phyloP scores from a whole-genome alignment of 1,140 invertebrate species.

The Drosophila equinoxialis region DNA sequence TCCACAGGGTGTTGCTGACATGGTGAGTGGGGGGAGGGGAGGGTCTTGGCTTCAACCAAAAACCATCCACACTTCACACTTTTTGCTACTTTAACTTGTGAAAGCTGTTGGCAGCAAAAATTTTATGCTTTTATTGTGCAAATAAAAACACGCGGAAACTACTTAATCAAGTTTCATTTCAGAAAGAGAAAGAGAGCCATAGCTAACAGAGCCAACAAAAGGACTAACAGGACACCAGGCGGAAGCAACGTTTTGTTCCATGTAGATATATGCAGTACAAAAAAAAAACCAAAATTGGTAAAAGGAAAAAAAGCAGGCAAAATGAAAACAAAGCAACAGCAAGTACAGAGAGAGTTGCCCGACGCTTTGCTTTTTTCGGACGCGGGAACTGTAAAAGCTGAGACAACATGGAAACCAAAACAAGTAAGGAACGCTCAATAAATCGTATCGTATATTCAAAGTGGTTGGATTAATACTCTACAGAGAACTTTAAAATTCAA shows the following conservation, averaged over 20 bases:
- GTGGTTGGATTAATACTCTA: slow-evolving; percentile 18
- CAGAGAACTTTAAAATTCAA: too few species aligned
- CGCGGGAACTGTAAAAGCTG: slow-evolving; percentile 62
- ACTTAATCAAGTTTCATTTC: slow-evolving; percentile 74
- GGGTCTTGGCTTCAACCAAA: slow-evolving; percentile 26
- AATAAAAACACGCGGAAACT: slow-evolving; percentile 79
- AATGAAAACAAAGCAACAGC: slow-evolving; percentile 52
- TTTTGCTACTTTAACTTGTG: slow-evolving; percentile 45
- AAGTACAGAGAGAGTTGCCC: slow-evolving; percentile 51
- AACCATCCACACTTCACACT: slow-evolving; percentile 53
- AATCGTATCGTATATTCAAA: background rate
- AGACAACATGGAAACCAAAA: slow-evolving; percentile 60
- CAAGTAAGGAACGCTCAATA: background rate
- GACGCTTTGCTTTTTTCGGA: slow-evolving; percentile 37
- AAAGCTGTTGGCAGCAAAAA: slow-evolving; percentile 30
- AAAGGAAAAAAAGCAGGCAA: slow-evolving; percentile 40
- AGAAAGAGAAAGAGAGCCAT: slow-evolving; percentile 21
- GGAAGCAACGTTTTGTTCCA: slow-evolving; percentile 53
- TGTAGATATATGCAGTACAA: slow-evolving; percentile 30
- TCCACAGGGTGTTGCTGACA: slow-evolving; percentile 19
- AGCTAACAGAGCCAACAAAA: slow-evolving; percentile 29
- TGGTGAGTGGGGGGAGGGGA: background rate
- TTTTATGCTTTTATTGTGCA: slow-evolving; percentile 75
- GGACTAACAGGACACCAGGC: slow-evolving; percentile 32
- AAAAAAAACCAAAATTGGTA: slow-evolving; percentile 42